Percentiles rank a stretch among this genome's conserved stretches.
Evolutionary conservation across 2,888 invertebrate species (phyloP).

Genomic region (Ichneumoninae sp.): DNA sequence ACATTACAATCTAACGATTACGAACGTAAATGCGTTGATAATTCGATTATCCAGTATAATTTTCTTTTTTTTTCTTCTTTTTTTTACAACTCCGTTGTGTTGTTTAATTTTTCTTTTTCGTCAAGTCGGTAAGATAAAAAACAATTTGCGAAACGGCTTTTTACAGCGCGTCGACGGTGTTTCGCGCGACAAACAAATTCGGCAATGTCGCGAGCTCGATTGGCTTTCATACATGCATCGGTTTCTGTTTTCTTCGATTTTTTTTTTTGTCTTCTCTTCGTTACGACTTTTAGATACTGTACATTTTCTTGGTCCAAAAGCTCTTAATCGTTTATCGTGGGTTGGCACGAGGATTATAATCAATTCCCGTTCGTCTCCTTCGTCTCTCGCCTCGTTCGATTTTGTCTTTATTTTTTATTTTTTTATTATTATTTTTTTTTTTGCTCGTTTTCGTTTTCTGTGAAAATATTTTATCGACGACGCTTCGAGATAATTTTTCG

Average conservation of each 20-base stretch:
- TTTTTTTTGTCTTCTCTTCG: slow-evolving; percentile 38
- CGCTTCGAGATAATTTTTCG: slow-evolving; percentile 18
- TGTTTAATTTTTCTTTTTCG: slow-evolving; percentile 39
- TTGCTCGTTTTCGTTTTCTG: background rate
- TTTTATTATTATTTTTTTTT: slow-evolving; percentile 35
- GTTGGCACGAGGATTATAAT: slow-evolving; percentile 63
- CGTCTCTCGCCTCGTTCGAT: slow-evolving; percentile 31
- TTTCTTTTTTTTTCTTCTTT: slow-evolving; percentile 34
- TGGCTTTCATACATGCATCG: slow-evolving; percentile 34
- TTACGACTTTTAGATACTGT: slow-evolving; percentile 65
- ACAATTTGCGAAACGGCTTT: slow-evolving; percentile 35
- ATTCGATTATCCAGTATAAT: slow-evolving; percentile 50
- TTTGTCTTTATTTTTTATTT: slow-evolving; percentile 16
- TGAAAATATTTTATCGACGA: slow-evolving; percentile 3
- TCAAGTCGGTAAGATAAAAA: slow-evolving; percentile 42
- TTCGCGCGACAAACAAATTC: slow-evolving; percentile 5
- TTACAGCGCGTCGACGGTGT: slow-evolving; percentile 54
- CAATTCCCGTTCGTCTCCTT: slow-evolving; percentile 66
- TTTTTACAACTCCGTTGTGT: slow-evolving; percentile 53
- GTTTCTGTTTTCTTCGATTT: slow-evolving; percentile 13
- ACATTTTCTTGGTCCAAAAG: slow-evolving; percentile 75
- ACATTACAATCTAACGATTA: slow-evolving; percentile 55
- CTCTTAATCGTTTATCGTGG: slow-evolving; percentile 64
- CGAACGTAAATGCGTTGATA: slow-evolving; percentile 60
- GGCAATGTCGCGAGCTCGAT: slow-evolving; percentile 40